Conservation (phyloP, 2,797 vertebrate species). For the Lycodopsis pacificus region DNA sequence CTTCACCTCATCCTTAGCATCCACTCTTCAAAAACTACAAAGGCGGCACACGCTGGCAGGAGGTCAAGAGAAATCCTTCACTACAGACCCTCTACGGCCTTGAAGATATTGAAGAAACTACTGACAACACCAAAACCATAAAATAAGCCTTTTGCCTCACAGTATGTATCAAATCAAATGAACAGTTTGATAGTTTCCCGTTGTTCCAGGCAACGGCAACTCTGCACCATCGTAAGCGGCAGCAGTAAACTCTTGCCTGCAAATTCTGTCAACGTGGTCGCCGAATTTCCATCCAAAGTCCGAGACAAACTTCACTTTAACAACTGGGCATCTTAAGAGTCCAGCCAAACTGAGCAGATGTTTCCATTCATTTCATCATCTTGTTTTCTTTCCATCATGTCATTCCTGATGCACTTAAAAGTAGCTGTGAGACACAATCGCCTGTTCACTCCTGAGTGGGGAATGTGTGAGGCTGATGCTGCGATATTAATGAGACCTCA, state of each 20-base stretch:
- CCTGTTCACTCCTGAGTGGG: constrained; percentile 6
- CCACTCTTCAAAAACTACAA: constrained; percentile 55
- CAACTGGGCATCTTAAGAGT: background rate
- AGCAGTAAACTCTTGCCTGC: constrained; percentile 12
- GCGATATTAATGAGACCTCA: constrained; percentile 14
- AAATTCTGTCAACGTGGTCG: constrained; percentile 28
- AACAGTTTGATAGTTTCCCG: constrained; percentile 22
- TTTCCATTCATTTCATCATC: background rate
- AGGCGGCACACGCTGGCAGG: constrained; percentile 35
- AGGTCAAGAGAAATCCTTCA: constrained; percentile 46
- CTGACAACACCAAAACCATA: constrained; percentile 26
- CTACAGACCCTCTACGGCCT: constrained; percentile 36
- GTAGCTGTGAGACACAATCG: background rate
- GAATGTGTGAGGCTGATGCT: constrained; percentile 4
- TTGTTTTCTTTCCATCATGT: background rate
- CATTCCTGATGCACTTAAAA: background rate
- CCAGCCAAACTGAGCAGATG: background rate
- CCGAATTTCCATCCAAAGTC: constrained; percentile 25
- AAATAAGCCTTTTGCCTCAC: constrained; percentile 26
- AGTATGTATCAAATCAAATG: constrained; percentile 35
- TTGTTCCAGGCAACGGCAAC: constrained; percentile 34
- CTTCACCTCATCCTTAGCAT: constrained; percentile 42
- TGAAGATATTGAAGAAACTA: constrained; percentile 24
- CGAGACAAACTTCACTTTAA: background rate
- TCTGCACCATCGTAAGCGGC: constrained; percentile 15